Evolutionary conservation across 2,888 invertebrate species (phyloP).

Genomic region (Cheilosia variabilis): DNA sequence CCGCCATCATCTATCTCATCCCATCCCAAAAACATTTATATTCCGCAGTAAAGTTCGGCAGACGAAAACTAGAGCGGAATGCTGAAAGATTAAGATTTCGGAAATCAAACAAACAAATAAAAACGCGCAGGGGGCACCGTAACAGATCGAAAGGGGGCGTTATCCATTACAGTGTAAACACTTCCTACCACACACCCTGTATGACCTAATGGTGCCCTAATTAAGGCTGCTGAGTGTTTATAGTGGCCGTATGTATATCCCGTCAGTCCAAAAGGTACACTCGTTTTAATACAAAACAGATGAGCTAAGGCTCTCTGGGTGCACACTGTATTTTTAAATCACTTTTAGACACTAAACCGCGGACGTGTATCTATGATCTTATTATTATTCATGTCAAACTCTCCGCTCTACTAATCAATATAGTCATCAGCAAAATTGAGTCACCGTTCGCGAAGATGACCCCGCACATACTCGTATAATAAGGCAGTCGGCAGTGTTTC

Average conservation of each 20-base stretch:
- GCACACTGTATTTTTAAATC: constrained; percentile 5
- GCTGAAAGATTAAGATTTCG: constrained; percentile 37
- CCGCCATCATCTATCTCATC: constrained; percentile 46
- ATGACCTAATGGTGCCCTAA: constrained; percentile 62
- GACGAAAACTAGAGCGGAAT: constrained; percentile 56
- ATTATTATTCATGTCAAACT: background rate
- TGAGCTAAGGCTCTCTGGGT: background rate
- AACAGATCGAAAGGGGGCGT: constrained; percentile 52
- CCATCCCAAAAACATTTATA: constrained; percentile 46
- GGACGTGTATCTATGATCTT: background rate
- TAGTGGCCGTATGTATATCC: constrained; percentile 30
- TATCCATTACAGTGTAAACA: constrained; percentile 43
- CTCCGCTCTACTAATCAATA: constrained; percentile 46
- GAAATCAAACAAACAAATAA: constrained; percentile 30
- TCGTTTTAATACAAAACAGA: constrained; percentile 7
- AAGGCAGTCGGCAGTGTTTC: constrained; percentile 9
- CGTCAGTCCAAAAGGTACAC: constrained; percentile 34
- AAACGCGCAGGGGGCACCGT: constrained; percentile 11
- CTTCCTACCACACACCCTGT: constrained; percentile 11
- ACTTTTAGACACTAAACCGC: constrained; percentile 18
- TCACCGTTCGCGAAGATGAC: constrained; percentile 65
- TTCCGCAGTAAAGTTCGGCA: constrained; percentile 57
- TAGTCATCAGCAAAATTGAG: constrained; percentile 60
- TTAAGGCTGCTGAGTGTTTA: constrained; percentile 22
- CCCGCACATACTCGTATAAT: constrained; percentile 10